Base-by-base conservation (phyloP, 2,113 vertebrate species). In the Stigmatopora nigra region DNA sequence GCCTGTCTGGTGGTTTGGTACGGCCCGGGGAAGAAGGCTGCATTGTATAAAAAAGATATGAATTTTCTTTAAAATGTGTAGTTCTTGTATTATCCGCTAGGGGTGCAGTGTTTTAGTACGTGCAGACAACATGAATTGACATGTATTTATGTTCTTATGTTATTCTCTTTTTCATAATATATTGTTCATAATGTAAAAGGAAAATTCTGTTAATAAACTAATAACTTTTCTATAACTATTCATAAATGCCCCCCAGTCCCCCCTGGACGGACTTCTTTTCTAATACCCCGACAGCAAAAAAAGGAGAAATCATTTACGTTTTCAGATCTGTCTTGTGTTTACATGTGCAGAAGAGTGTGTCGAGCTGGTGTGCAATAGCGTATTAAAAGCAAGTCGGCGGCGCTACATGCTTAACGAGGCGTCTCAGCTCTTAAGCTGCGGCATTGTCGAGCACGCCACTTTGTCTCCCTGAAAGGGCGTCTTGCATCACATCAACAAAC, bases 341-440 rank as follows among this genome's bases (percentile, higher is more conserved):
- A 61, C 31, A 16, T 38, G 70, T 69, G 69, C 71, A 49, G 67
- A 45, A 68, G 68, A 73, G 70, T 56, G 79, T 62, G 70, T 67
- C 45, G 59, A 2, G 47, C 53, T 60, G 5, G 47, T 69, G 72
- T 73, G 52, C 77, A 61, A 51, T 73, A 70, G 72, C 74, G 78
- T 72, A 80, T 74, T 45, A 22, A 62, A 76, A 84, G 78, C 78
- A 67, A 69, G 67, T 77, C 67, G 67, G 63, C 61, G 66, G 82
- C 71, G 60, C 82, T 84, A 71, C 79, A 82, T 81, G 80, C 83
- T 81, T 83, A 84, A 83, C 70, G 2, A 83, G 72, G 61, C 60
- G 69, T 71, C 78, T 70, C 25, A 1, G 77, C 68, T 77, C 71
- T 79, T 79, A 72, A 77, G 77, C 75, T 62, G 70, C 46, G 3